A percentile compares a stretch with the other conserved stretches of the same genome.
phyloP scores from a whole-genome alignment of 2,797 vertebrate genomes.

The Coranthus polyacanthus region DNA sequence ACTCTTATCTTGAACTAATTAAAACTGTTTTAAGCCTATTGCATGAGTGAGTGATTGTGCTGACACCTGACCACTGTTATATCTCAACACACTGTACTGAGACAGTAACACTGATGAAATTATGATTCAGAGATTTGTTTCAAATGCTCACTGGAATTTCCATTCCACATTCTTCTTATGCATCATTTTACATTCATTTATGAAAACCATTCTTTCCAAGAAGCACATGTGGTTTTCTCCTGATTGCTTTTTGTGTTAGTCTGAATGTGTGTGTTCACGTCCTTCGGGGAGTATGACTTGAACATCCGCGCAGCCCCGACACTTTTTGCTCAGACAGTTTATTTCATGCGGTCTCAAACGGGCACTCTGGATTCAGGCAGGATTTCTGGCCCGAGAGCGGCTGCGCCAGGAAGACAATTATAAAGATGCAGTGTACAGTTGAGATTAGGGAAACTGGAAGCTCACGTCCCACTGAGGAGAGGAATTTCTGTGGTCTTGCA shows the following conservation, averaged over 20 bases:
- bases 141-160: no score
- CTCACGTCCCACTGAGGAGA: background rate
- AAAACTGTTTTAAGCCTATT: no score
- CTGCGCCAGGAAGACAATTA: slow-evolving; percentile 3
- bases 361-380: slow-evolving; percentile 13
- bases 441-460: slow-evolving; percentile 5
- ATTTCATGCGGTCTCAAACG: background rate
- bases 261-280: slow-evolving; percentile 1
- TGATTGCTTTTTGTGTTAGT: background rate
- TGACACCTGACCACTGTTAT: no score
- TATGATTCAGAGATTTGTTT: no score
- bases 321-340: slow-evolving; percentile 28
- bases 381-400: slow-evolving; percentile 22
- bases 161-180: no score
- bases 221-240: background rate
- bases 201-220: background rate
- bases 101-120: no score
- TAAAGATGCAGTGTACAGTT: slow-evolving; percentile 7
- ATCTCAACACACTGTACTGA: no score
- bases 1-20: no score
- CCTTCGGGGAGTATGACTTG: background rate
- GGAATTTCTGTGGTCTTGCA: slow-evolving; percentile 6
- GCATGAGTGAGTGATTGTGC: no score
- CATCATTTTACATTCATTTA: background rate
- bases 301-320: slow-evolving; percentile 5